A percentile compares a stretch with the other conserved stretches of the same genome.
These are phyloP conservation scores for Drosophila micromelanica DNA, from an alignment of 1,140 invertebrate genomes.

Conservation along the genomic window DNA sequence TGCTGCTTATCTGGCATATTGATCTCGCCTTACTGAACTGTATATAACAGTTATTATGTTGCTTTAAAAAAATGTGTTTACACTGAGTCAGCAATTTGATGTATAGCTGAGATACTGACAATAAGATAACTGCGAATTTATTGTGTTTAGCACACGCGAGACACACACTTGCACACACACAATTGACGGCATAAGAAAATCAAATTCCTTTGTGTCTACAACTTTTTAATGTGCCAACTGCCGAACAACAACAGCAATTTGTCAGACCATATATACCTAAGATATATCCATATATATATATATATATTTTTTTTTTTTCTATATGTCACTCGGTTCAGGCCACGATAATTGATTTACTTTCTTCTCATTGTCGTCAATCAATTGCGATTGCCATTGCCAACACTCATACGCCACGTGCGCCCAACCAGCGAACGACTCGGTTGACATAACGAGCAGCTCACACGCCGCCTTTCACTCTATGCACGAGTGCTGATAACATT, in stretches of 20 bases:
- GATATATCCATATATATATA: slow-evolving; percentile 17
- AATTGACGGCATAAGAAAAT: slow-evolving; percentile 36
- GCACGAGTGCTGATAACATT: slow-evolving; percentile 65
- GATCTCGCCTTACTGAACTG: slow-evolving; percentile 40
- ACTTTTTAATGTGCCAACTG: slow-evolving; percentile 75
- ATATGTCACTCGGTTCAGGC: slow-evolving; percentile 12
- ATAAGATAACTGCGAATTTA: slow-evolving; percentile 58
- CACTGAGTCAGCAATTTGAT: slow-evolving; percentile 66
- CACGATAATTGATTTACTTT: slow-evolving; percentile 79
- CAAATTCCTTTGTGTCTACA: slow-evolving; percentile 63
- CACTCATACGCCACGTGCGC: slow-evolving; percentile 77
- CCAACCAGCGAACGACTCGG: slow-evolving; percentile 13
- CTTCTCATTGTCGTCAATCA: slow-evolving; percentile 71
- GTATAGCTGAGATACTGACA: slow-evolving; percentile 40
- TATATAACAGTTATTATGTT: slow-evolving; percentile 5
- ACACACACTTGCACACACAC: slow-evolving; percentile 1
- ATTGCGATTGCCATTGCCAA: slow-evolving; percentile 62
- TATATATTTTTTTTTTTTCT: slow-evolving; percentile 12
- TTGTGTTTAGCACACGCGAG: slow-evolving; percentile 44
- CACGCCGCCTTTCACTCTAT: slow-evolving; percentile 50
- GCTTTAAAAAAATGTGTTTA: slow-evolving; percentile 53
- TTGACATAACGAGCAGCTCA: slow-evolving; percentile 62
- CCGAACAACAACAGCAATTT: slow-evolving; percentile 65
- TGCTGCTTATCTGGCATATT: slow-evolving; percentile 64
- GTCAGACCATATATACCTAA: slow-evolving; percentile 52